These are phyloP conservation scores for Pituophis catenifer DNA, from an alignment of 2,113 vertebrate species.

Conservation along the genomic window DNA sequence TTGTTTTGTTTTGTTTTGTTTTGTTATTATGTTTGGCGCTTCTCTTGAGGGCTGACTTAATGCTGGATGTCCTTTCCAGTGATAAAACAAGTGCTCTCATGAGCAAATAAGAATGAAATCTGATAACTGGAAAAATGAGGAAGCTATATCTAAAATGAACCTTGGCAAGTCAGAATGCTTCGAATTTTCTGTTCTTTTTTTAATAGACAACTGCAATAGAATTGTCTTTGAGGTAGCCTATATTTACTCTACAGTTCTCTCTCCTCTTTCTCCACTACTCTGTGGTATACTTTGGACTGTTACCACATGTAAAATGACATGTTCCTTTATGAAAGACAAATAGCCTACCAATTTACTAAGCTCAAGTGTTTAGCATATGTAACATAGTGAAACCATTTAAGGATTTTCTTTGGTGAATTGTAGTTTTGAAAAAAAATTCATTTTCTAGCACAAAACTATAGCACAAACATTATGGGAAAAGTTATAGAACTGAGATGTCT, in stretches of 20 bases:
- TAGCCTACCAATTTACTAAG: conserved; percentile 21
- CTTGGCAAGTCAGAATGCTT: conserved; percentile 60
- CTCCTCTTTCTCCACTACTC: conserved; percentile 19
- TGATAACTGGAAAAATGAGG: conserved; percentile 53
- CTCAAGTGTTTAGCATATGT: conserved; percentile 19
- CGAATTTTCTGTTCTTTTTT: conserved; percentile 33
- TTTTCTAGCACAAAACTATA: neutral
- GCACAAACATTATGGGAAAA: neutral
- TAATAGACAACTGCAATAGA: conserved; percentile 38
- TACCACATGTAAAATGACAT: conserved; percentile 46
- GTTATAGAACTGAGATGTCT: neutral
- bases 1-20: conserved; percentile 44
- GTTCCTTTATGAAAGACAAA: conserved; percentile 40
- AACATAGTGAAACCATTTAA: conserved; percentile 9
- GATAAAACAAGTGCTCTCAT: conserved; percentile 58
- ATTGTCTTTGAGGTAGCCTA: conserved; percentile 20
- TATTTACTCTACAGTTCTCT: conserved; percentile 26
- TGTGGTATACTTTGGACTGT: conserved; percentile 17
- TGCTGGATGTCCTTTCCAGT: conserved; percentile 62
- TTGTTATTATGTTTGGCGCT: conserved; percentile 62
- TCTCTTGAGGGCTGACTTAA: conserved; percentile 63
- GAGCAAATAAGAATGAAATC: conserved; percentile 70
- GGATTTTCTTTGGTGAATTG: neutral
- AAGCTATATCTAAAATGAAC: conserved; percentile 59
- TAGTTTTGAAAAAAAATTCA: neutral